Evolutionary conservation across 2,113 vertebrate genomes (phyloP).

Genomic region (Gopherus flavomarginatus): DNA sequence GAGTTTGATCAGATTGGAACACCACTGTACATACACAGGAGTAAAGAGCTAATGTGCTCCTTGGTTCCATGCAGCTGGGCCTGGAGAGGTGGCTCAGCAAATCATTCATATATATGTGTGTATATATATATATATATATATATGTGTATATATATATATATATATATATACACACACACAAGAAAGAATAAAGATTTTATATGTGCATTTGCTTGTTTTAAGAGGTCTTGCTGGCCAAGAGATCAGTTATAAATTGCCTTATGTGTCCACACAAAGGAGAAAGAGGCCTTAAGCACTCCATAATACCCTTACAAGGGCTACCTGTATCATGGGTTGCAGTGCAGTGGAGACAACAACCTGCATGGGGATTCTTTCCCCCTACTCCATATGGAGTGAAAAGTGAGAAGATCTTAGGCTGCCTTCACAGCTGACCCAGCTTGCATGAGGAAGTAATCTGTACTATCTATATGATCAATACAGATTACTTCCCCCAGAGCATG

Average conservation of each 20-base stretch:
- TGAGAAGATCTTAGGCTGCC: background rate
- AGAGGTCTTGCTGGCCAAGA: background rate
- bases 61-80: background rate
- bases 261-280: background rate
- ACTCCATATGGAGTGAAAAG: background rate
- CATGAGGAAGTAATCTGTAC: background rate
- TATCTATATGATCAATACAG: fast-evolving
- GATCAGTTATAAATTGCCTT: background rate
- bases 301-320: background rate
- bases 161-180: background rate
- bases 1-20: background rate
- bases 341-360: background rate
- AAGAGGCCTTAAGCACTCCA: background rate
- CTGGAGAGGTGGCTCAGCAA: background rate
- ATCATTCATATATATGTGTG: background rate
- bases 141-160: too few species aligned
- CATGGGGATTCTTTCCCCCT: background rate
- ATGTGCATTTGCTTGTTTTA: background rate
- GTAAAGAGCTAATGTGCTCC: background rate
- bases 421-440: background rate
- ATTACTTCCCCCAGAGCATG: background rate
- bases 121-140: too few species aligned
- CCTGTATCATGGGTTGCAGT: background rate
- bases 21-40: background rate
- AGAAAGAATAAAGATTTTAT: background rate